Evolutionary conservation across 2,113 vertebrate genomes (phyloP).

Genomic region (Phoxinus phoxinus): DNA sequence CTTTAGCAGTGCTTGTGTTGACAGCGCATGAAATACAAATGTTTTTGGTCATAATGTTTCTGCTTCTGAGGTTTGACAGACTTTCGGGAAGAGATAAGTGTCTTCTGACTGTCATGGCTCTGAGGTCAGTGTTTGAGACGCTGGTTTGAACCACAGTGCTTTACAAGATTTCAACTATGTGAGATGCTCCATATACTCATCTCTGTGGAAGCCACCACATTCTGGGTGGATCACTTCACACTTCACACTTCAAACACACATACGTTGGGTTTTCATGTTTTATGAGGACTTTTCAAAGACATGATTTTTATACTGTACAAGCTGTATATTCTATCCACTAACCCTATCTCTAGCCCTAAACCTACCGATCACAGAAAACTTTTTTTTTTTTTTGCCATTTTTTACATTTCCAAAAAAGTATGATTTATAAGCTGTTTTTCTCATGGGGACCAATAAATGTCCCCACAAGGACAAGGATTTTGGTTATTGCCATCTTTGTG

Average conservation of each 20-base stretch:
- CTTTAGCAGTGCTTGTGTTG: neutral
- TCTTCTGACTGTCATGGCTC: conserved; percentile 33
- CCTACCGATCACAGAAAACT: too few relatives aligned
- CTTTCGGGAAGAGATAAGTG: conserved; percentile 42
- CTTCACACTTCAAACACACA: neutral
- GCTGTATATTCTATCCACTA: too few relatives aligned
- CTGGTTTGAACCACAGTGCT: conserved; percentile 44
- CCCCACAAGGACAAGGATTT: too few relatives aligned
- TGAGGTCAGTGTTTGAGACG: conserved; percentile 61
- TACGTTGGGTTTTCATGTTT: too few relatives aligned
- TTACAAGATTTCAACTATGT: conserved; percentile 65
- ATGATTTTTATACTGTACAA: too few relatives aligned
- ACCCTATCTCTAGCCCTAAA: too few relatives aligned
- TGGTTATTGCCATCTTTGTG: too few relatives aligned
- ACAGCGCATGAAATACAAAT: neutral
- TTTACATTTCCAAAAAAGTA: too few relatives aligned
- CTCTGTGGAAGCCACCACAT: conserved; percentile 35
- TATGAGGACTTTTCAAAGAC: too few relatives aligned
- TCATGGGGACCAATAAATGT: too few relatives aligned
- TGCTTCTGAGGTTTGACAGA: conserved; percentile 53
- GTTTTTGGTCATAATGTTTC: neutral
- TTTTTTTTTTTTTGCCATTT: too few relatives aligned
- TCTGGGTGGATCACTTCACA: neutral
- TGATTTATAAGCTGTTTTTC: too few relatives aligned
- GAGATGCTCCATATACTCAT: conserved; percentile 59